Percentiles rank a stretch among this genome's conserved stretches.
Evolutionary conservation across 2,797 vertebrate genomes (phyloP).

Genomic region (Cryptoprocta ferox): DNA sequence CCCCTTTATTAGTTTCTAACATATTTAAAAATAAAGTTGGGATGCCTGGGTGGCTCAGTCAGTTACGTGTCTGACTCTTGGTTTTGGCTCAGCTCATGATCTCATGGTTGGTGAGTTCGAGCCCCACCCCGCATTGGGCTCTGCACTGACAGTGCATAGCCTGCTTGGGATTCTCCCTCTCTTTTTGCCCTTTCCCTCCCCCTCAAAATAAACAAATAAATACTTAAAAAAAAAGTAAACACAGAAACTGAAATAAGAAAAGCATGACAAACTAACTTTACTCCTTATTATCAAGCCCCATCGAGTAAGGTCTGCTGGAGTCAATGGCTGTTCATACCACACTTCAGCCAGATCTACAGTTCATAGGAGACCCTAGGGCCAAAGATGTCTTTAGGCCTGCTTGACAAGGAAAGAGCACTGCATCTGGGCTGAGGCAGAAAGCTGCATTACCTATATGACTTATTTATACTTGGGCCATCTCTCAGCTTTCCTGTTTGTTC

Average conservation of each 20-base stretch:
- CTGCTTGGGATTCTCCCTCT: too few relatives aligned
- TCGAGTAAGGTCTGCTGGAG: not conserved
- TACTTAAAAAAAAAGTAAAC: constrained; percentile 1
- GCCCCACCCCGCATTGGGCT: too few relatives aligned
- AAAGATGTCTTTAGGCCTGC: not conserved
- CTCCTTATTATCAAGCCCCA: not conserved
- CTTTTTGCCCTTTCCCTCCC: too few relatives aligned
- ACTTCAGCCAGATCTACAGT: not conserved
- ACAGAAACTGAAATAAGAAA: not conserved
- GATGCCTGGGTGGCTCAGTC: too few relatives aligned
- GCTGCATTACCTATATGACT: not conserved
- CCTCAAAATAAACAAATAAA: too few relatives aligned
- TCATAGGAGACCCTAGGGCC: not conserved
- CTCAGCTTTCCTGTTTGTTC: not conserved
- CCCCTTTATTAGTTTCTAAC: not conserved
- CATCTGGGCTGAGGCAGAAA: not conserved
- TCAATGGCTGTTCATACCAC: not conserved
- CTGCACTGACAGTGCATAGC: too few relatives aligned
- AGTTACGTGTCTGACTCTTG: too few relatives aligned
- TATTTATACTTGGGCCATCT: not conserved
- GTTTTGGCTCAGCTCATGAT: too few relatives aligned
- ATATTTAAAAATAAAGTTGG: constrained; percentile 31
- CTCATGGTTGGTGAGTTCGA: too few relatives aligned
- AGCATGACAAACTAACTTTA: not conserved
- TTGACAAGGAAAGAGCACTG: not conserved